Evolutionary conservation across 1,140 invertebrate species (phyloP).

Genomic region (Drosophila kikkawai): DNA sequence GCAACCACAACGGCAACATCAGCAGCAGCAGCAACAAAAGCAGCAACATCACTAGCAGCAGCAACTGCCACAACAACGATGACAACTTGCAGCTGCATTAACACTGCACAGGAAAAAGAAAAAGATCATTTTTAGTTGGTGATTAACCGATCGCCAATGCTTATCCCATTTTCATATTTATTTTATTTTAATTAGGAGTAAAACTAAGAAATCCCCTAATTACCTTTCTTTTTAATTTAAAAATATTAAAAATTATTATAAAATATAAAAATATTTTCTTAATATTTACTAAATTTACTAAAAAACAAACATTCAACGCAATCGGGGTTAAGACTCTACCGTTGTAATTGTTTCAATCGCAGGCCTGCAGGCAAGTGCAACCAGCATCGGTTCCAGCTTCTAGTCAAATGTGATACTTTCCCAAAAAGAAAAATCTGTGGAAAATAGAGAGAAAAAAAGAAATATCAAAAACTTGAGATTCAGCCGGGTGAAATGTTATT

Average conservation of each 20-base stretch:
- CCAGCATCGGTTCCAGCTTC: slow-evolving; percentile 59
- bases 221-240: too few species aligned
- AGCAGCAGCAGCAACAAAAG: slow-evolving; percentile 19
- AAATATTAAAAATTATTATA: too few species aligned
- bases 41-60: slow-evolving; percentile 28
- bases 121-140: slow-evolving; percentile 16
- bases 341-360: slow-evolving; percentile 36
- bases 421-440: slow-evolving; percentile 33
- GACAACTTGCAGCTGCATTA: slow-evolving; percentile 55
- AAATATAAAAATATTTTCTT: not conserved
- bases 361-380: slow-evolving; percentile 37
- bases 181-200: not conserved
- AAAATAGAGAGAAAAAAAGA: slow-evolving; percentile 5
- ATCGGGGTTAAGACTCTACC: slow-evolving; percentile 22
- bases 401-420: slow-evolving; percentile 70
- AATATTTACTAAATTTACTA: not conserved
- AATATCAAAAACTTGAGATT: slow-evolving; percentile 54
- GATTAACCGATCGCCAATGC: slow-evolving; percentile 8
- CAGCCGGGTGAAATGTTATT: slow-evolving; percentile 68
- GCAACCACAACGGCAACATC: slow-evolving; percentile 46
- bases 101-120: slow-evolving; percentile 34
- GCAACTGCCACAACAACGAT: slow-evolving; percentile 48
- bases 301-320: slow-evolving; percentile 19
- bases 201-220: too few species aligned
- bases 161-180: not conserved